A percentile compares a stretch with the other conserved stretches of the same genome.
phyloP scores from a whole-genome alignment of 2,888 invertebrate genomes.

The Cyaniris semiargus region DNA sequence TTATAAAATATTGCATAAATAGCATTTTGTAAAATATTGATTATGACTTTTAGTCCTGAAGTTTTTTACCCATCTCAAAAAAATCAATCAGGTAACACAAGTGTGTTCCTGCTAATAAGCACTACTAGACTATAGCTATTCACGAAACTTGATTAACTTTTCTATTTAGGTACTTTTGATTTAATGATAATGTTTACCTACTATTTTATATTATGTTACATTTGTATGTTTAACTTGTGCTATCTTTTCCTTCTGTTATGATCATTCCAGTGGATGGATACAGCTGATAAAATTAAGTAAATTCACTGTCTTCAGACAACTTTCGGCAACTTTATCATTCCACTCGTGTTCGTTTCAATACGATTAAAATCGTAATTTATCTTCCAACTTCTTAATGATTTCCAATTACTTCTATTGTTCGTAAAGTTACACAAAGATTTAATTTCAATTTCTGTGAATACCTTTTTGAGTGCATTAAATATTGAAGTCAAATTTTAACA shows the following conservation, averaged over 20 bases:
- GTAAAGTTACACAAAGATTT: constrained; percentile 11
- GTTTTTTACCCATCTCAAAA: neutral
- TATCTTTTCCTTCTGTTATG: neutral
- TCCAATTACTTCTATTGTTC: constrained; percentile 20
- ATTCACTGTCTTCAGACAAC: neutral
- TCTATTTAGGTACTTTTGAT: no score
- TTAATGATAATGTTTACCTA: no score
- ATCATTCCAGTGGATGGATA: neutral
- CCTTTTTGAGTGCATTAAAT: constrained; percentile 13
- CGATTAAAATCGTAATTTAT: constrained; percentile 18
- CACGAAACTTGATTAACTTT: no score
- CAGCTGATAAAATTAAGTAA: neutral
- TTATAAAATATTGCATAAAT: no score
- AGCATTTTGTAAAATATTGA: no score
- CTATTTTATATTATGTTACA: no score
- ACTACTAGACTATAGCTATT: no score
- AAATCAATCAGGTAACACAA: no score
- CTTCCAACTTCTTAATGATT: constrained; percentile 22
- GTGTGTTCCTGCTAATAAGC: no score
- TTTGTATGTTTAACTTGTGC: no score
- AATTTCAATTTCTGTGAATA: neutral
- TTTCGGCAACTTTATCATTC: constrained; percentile 16
- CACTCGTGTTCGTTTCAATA: constrained; percentile 25
- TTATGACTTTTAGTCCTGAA: neutral
- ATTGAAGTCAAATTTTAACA: neutral